Base-by-base conservation (phyloP, 2,797 vertebrate genomes). In the Chaetophractus vellerosus region DNA sequence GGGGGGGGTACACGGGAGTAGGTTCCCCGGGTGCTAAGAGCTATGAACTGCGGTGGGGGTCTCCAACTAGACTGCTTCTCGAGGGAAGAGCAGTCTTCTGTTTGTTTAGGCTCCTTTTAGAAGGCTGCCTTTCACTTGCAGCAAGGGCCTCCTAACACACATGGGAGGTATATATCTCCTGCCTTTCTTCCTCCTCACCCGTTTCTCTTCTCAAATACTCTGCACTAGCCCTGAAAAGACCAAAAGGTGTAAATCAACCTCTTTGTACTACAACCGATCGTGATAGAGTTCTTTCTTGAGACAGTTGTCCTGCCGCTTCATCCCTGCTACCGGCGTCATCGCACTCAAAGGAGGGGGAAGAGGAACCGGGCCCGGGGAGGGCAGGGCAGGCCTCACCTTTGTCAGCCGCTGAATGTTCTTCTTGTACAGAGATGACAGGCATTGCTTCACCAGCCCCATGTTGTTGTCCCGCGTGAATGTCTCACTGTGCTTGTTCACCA, bases 321-420 rank as follows among this genome's bases (percentile, higher is more conserved):
- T 52, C 63, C 33, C 82, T 55, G 11, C 23, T 45, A 14, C 12
- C 90, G 87, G 87, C 64, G 69, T 81, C 79, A 69, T 94, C 4
- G 33, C 72, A 36, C n/a, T 11, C 12, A 59, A 63, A 36, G 83
- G 26, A 4, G 68, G 52, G 64, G 16, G 33, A 21, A 50, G 74
- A 55, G 21, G n/a, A 57, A 41, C 41, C 18, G 36, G 15, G 14
- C 4, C 18, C 2, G 0, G 26, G n/a, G 48, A 48, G 68, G 23
- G 74, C 15, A 21, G 45, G 1, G 0, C 45, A 11, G 4, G 69
- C 26, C 99, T 98, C 97, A 99, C 99, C 99, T 99, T 99, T 89
- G 99, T 99, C 98, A 99, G 98, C 98, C 99, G 99, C 98, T 99
- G 99, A 96, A 99, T 99, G 97, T 99, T 99, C 98, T 99, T 99